phyloP scores from a whole-genome alignment of 2,888 invertebrate species.

The Caenorhabditis sulstoni region DNA sequence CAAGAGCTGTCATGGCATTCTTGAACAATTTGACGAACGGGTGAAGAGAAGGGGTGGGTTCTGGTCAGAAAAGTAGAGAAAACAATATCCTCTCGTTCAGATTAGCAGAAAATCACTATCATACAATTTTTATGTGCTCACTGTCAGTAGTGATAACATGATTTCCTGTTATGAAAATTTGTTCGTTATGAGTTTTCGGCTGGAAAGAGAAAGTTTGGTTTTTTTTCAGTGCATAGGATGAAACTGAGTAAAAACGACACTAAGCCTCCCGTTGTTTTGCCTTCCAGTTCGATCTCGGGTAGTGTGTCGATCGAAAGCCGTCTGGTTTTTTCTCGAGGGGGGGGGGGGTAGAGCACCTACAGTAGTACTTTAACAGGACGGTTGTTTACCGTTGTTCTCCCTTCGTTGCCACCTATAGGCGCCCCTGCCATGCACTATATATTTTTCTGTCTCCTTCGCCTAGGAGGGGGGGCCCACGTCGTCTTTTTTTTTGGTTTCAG shows the following conservation, averaged over 20 bases:
- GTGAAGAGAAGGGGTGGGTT: neutral
- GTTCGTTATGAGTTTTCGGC: too few relatives aligned
- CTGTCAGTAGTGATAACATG: too few relatives aligned
- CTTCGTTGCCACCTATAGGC: slow-evolving; percentile 41
- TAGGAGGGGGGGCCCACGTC: neutral
- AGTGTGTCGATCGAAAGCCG: slow-evolving; percentile 29
- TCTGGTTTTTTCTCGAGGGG: slow-evolving; percentile 40
- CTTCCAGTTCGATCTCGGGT: slow-evolving; percentile 15
- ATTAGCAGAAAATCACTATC: too few relatives aligned
- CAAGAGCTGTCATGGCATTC: neutral
- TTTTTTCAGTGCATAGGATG: neutral
- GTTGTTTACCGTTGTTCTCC: slow-evolving; percentile 62
- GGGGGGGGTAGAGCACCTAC: slow-evolving; percentile 47
- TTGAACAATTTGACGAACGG: slow-evolving; percentile 1
- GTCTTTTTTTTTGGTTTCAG: slow-evolving; percentile 13
- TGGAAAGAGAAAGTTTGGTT: neutral
- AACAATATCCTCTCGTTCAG: slow-evolving; percentile 2
- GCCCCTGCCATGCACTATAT: slow-evolving; percentile 45
- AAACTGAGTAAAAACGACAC: slow-evolving; percentile 2
- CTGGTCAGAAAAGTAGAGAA: slow-evolving; percentile 7
- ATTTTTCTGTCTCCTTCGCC: slow-evolving; percentile 24
- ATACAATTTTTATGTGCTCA: too few relatives aligned
- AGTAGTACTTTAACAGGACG: slow-evolving; percentile 64
- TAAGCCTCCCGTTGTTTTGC: slow-evolving; percentile 46
- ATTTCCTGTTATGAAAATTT: too few relatives aligned